phyloP scores from a whole-genome alignment of 30 jellyfish, hydroid and myxozoan genomes.

The Nemopilema nomurai region DNA sequence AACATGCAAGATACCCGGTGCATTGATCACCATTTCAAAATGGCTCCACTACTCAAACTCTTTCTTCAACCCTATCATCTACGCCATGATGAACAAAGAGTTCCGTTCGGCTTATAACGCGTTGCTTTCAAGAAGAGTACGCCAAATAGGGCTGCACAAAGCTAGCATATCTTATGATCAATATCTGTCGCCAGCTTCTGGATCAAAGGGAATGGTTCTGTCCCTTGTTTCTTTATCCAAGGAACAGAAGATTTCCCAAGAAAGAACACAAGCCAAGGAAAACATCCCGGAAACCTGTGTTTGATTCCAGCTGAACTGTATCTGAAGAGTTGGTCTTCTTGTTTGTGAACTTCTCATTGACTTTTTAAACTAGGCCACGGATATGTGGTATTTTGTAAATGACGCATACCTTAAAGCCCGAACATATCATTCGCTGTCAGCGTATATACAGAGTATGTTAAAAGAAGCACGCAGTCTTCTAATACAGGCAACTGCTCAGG shows the following conservation, averaged over 20 bases:
- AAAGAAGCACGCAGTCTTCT: no score
- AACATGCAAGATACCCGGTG: slow-evolving; percentile 26
- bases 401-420: no score
- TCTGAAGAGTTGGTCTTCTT: neutral
- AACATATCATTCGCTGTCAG: no score
- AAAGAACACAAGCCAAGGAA: no score
- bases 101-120: slow-evolving; percentile 54
- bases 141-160: neutral
- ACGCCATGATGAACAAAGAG: slow-evolving; percentile 65
- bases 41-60: slow-evolving; percentile 74
- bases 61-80: slow-evolving; percentile 67
- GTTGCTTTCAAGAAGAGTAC: slow-evolving; percentile 15
- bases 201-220: neutral
- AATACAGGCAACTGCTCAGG: no score
- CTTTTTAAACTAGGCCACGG: no score
- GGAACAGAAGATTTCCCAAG: neutral
- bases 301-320: no score
- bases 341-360: no score
- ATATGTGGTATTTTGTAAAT: no score
- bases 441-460: no score
- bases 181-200: neutral
- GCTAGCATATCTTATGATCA: neutral
- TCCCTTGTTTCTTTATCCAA: neutral
- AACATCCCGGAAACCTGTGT: neutral
- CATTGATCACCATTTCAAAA: slow-evolving; percentile 50